A percentile compares a stretch with the other conserved stretches of the same genome.
These are phyloP conservation scores for Trochalopteron elliotii DNA, from an alignment of 2,113 vertebrate species.

Conservation along the genomic window DNA sequence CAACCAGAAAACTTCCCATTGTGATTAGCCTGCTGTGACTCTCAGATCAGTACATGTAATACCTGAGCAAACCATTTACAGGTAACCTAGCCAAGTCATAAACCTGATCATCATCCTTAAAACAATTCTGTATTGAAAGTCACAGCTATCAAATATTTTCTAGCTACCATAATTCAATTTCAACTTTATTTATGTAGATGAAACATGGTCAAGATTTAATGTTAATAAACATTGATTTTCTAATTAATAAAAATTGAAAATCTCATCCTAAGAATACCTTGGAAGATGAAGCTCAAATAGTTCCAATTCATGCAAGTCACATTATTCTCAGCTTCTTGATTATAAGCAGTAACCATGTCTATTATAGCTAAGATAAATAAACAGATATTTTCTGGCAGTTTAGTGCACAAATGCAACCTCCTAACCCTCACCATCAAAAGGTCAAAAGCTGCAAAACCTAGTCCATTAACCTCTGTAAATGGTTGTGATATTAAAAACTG, in stretches of 20 bases:
- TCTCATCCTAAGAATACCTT: background rate
- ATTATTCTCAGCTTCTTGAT: constrained; percentile 22
- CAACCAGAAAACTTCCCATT: background rate
- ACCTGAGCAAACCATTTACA: background rate
- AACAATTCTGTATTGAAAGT: background rate
- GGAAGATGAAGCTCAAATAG: background rate
- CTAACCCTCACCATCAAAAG: constrained; percentile 73
- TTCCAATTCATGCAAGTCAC: background rate
- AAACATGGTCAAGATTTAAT: constrained; percentile 29
- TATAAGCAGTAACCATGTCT: constrained; percentile 19
- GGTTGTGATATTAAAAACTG: constrained; percentile 83
- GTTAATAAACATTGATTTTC: background rate
- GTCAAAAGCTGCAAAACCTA: constrained; percentile 79
- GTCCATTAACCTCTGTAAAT: constrained; percentile 85
- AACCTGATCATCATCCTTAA: background rate
- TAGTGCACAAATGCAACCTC: constrained; percentile 72
- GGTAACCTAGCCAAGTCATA: background rate
- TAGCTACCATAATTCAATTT: constrained; percentile 24
- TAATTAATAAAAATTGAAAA: constrained; percentile 41
- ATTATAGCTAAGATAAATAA: constrained; percentile 68
- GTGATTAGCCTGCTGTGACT: background rate
- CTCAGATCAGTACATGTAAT: background rate
- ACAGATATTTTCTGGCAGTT: constrained; percentile 72
- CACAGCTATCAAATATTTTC: constrained; percentile 9
- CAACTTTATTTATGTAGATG: constrained; percentile 24